A percentile compares a stretch with the other conserved stretches of the same genome.
Conservation (phyloP, 2,113 vertebrate genomes). For the Archocentrus centrarchus region DNA sequence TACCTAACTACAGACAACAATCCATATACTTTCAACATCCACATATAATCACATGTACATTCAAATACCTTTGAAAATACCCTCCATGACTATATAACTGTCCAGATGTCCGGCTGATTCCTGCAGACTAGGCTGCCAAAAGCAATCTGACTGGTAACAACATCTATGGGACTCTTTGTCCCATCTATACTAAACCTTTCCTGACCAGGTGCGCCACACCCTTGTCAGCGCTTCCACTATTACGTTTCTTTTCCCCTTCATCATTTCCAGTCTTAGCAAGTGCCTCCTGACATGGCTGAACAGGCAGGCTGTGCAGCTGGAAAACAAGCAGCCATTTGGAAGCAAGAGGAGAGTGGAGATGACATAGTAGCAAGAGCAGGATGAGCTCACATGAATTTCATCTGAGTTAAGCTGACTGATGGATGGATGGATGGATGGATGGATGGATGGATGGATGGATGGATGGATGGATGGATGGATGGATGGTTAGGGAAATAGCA, state of each 20-base stretch:
- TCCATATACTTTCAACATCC: slow-evolving; percentile 1
- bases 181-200: slow-evolving; percentile 22
- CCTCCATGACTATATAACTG: slow-evolving; percentile 1
- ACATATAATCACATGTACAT: neutral
- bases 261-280: slow-evolving; percentile 43
- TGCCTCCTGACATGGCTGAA: slow-evolving; percentile 26
- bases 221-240: slow-evolving; percentile 10
- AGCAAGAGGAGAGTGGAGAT: slow-evolving; percentile 1
- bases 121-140: slow-evolving; percentile 20
- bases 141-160: slow-evolving; percentile 26
- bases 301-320: neutral
- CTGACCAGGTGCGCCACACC: slow-evolving; percentile 22
- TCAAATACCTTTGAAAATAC: neutral
- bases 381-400: neutral
- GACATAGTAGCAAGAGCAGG: neutral
- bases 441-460: neutral
- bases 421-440: neutral
- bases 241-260: neutral
- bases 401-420: neutral
- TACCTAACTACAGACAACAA: neutral
- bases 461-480: neutral
- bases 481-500: neutral
- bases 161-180: slow-evolving; percentile 37
- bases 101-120: slow-evolving; percentile 37
- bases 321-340: slow-evolving; percentile 46